Evolutionary conservation across 2,888 invertebrate species (phyloP), one percentile per base, ranked within the genome.

Genomic region (Endotricha flammealis): DNA sequence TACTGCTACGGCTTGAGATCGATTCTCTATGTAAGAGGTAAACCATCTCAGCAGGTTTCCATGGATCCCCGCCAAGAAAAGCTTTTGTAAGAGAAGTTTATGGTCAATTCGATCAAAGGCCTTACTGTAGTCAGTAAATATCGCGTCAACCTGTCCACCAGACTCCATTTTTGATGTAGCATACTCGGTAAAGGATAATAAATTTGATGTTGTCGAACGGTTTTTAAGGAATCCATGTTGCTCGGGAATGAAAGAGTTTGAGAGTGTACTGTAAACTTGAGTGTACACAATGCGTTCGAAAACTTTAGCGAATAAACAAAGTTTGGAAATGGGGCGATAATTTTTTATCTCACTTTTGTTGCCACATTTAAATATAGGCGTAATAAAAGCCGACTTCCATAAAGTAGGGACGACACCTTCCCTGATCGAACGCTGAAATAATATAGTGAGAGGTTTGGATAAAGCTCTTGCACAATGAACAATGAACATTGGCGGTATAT

Each of bases 191-290:
- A 23, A 23, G n/a, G 3, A 3, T 23, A 23, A 7, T 8, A 23
- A 9, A 23, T 23, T 7, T 23, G 23, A 23, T 9, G 8, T 9
- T 4, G 23, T 23, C 3, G 23, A 23, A n/a, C 23, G 8, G 9
- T n/a, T 33, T 8, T 20, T 36, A 0, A 53, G 3, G 24, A 52
- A 51, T 1, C 51, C 48, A 14, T 51, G 48, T 14, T 47, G 52
- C 16, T 40, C 38, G 7, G 25, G 10, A 1, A 27, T 35, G 9
- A 48, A 36, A 3, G 25, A 17, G 9, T 13, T n/a, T 9, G 27
- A 32, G 1, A 48, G 5, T 1, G 38, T 17, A 2, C 23, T n/a
- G 9, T 48, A 48, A 1, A 45, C 29, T 10, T 45, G 39, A 3
- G 12, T 16, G 14, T 43, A 33, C 1, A 48, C 34, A 6, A 48